phyloP scores from a whole-genome alignment of 2,113 vertebrate species.

The Ramphastos sulfuratus region DNA sequence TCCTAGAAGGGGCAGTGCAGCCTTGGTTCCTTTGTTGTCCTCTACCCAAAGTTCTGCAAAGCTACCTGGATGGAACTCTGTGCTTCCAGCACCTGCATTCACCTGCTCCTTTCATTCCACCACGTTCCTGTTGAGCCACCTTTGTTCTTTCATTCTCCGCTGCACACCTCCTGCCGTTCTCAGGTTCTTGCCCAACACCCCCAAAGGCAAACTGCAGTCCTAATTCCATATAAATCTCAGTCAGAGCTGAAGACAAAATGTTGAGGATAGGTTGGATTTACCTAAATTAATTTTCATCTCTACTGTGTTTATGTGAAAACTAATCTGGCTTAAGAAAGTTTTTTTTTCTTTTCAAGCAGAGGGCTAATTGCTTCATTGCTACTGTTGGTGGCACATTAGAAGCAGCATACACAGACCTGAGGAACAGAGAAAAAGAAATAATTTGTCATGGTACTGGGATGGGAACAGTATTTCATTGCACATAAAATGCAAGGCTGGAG shows the following conservation, averaged over 20 bases:
- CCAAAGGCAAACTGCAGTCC: neutral
- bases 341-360: neutral
- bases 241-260: neutral
- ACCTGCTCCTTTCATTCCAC: neutral
- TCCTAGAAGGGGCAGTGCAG: neutral
- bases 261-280: neutral
- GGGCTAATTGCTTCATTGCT: neutral
- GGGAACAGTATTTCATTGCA: neutral
- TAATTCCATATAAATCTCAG: neutral
- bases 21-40: neutral
- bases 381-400: neutral
- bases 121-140: neutral
- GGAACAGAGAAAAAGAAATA: neutral
- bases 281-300: neutral
- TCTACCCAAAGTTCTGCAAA: neutral
- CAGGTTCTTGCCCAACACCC: neutral
- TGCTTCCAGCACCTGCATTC: neutral
- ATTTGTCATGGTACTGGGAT: neutral
- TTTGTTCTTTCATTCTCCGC: neutral
- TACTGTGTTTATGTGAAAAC: neutral
- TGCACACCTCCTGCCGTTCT: neutral
- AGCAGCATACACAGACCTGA: neutral
- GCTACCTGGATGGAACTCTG: neutral
- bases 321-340: neutral
- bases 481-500: neutral